Conservation (phyloP, 1,140 invertebrate species). For the Choristoneura fumiferana region DNA sequence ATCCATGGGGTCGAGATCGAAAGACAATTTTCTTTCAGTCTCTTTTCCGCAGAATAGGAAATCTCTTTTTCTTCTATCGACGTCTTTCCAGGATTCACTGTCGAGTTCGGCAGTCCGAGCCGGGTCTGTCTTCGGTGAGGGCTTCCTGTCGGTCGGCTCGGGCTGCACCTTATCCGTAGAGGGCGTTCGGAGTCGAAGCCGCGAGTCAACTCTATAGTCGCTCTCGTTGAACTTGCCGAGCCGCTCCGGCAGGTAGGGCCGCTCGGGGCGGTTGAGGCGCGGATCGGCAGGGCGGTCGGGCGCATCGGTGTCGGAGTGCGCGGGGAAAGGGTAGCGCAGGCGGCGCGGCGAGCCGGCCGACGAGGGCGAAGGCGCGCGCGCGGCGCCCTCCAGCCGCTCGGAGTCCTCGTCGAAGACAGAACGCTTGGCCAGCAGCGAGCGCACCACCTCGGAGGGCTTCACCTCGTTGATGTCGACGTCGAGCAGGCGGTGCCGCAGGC, state of each 20-base stretch:
- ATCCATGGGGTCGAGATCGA: constrained; percentile 2
- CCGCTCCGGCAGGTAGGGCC: constrained; percentile 35
- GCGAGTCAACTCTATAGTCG: constrained; percentile 42
- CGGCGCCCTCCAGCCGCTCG: constrained; percentile 93
- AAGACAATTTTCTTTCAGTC: constrained; percentile 11
- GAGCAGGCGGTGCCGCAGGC: constrained; percentile 83
- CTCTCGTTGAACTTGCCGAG: constrained; percentile 41
- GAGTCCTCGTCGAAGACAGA: constrained; percentile 98
- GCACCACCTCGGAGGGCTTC: constrained; percentile 96
- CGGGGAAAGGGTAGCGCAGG: too few species aligned
- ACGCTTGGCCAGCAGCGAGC: constrained; percentile 92
- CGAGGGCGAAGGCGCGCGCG: constrained; percentile 69
- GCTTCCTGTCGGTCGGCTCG: constrained; percentile 30
- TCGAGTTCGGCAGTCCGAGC: constrained; percentile 18
- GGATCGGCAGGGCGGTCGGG: constrained; percentile 48
- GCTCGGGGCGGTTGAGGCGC: constrained; percentile 35
- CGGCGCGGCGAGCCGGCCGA: constrained; percentile 69
- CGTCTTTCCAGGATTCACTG: constrained; percentile 13
- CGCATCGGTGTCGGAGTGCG: constrained; percentile 86
- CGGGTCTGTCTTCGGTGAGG: constrained; percentile 14
- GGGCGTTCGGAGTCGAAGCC: constrained; percentile 48
- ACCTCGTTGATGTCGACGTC: constrained; percentile 87
- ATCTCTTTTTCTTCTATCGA: constrained; percentile 32
- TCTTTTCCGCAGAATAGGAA: constrained; percentile 23
- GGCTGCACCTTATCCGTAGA: constrained; percentile 45